A percentile compares a stretch with the other conserved stretches of the same genome.
phyloP scores from a whole-genome alignment of 2,888 invertebrate species.

The Drosophila anomalipes region DNA sequence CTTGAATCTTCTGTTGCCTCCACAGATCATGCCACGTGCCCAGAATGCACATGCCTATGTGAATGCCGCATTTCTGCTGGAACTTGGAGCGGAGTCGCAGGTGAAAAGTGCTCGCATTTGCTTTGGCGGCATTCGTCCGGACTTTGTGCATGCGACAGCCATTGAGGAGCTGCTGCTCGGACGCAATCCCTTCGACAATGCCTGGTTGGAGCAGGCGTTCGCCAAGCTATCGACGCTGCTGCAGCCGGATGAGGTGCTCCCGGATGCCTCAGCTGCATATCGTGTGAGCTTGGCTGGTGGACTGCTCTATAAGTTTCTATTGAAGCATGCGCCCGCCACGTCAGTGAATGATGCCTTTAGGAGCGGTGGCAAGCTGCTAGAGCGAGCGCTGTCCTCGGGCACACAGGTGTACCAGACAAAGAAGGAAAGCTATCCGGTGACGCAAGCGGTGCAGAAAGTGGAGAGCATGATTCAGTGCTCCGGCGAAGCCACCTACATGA shows the following conservation, averaged over 20 bases:
- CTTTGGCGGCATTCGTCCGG: conserved; percentile 88
- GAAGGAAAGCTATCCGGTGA: conserved; percentile 89
- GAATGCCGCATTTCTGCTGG: conserved; percentile 90
- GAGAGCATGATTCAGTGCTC: conserved; percentile 89
- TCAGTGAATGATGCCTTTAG: conserved; percentile 62
- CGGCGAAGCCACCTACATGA: conserved; percentile 92
- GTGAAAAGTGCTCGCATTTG: conserved; percentile 86
- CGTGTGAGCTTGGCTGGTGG: conserved; percentile 90
- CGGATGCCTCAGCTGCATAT: conserved; percentile 90
- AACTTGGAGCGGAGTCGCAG: conserved; percentile 86
- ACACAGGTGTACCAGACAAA: conserved; percentile 90
- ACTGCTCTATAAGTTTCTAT: conserved; percentile 91
- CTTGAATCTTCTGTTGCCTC: not conserved
- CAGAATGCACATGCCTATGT: conserved; percentile 92
- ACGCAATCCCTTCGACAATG: conserved; percentile 85
- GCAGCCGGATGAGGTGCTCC: conserved; percentile 88
- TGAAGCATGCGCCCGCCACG: conserved; percentile 87
- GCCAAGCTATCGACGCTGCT: conserved; percentile 87
- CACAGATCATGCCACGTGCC: conserved; percentile 90
- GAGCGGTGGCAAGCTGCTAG: conserved; percentile 86
- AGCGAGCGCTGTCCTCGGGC: conserved; percentile 89
- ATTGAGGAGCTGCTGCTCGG: conserved; percentile 87
- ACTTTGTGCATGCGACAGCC: conserved; percentile 87
- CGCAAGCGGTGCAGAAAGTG: conserved; percentile 91
- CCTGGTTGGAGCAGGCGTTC: conserved; percentile 85